Conservation (phyloP, 2,888 invertebrate genomes). For the Anthoptus insignis region DNA sequence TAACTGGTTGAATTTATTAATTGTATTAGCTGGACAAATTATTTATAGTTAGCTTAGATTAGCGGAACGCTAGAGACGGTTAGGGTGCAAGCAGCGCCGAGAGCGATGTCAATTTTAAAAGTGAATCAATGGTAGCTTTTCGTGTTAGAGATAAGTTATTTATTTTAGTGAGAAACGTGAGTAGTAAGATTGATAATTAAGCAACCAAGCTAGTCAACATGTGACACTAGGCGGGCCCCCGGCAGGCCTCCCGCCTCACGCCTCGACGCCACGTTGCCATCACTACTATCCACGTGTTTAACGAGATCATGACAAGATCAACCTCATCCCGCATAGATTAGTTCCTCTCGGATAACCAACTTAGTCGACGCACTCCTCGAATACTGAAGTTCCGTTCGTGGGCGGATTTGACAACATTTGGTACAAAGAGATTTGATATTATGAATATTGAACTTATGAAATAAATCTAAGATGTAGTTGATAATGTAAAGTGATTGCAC, state of each 20-base stretch:
- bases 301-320: conserved; percentile 61
- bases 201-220: conserved; percentile 83
- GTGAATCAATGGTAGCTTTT: conserved; percentile 66
- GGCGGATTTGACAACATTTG: conserved; percentile 64
- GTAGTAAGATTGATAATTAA: conserved; percentile 74
- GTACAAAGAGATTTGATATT: conserved; percentile 80
- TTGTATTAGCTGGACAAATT: conserved; percentile 82
- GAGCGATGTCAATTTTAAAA: conserved; percentile 68
- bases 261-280: conserved; percentile 76
- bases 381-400: conserved; percentile 37
- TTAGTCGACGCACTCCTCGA: conserved; percentile 43
- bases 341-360: conserved; percentile 60
- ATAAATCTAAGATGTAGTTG: conserved; percentile 61
- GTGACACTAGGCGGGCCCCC: conserved; percentile 61
- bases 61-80: conserved; percentile 57
- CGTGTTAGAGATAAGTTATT: conserved; percentile 79
- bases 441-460: conserved; percentile 66
- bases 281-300: conserved; percentile 66
- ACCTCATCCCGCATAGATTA: conserved; percentile 57
- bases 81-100: conserved; percentile 54
- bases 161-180: conserved; percentile 82
- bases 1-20: conserved; percentile 65
- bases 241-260: conserved; percentile 52
- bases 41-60: conserved; percentile 70
- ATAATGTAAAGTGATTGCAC: conserved; percentile 75